Evolutionary conservation across 2,888 invertebrate species (phyloP), one percentile per base, ranked within the genome.

Genomic region (Hyles lineata): DNA sequence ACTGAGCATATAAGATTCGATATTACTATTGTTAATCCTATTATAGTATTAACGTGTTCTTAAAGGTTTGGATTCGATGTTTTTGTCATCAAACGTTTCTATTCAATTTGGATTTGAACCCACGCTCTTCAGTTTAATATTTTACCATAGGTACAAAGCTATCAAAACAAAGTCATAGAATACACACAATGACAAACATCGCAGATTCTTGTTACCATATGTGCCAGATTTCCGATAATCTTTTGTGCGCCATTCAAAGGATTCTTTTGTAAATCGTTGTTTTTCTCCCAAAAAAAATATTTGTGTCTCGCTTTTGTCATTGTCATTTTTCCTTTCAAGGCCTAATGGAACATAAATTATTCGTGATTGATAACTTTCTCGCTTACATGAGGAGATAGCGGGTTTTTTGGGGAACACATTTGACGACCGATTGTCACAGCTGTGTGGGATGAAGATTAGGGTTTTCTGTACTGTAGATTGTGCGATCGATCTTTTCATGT

Each of bases 341-440:
- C 72, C 72, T 80, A 82, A 82, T 81, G 82, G 82, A 79, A 80
- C 79, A 80, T 81, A 78, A 81, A 83, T 83, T 81, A 81, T 79
- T 74, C 35, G 74, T 83, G 85, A 83, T 84, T 82, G 83, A 85
- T 85, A 76, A 75, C 74, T 77, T 75, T 74, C 69, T 71, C 73
- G 32, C 32, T 32, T 72, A 72, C n/a, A 43, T 23, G 50, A 21
- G 43, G 23, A 23, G 23, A n/a, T 50, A 43, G 35, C 21, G 23
- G 50, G 43, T 23, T 67, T 67, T 67, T 67, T 43, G 21, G 43
- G 63, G 43, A 23, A 4, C 21, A 43, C 43, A 21, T 63, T 43
- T 55, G 17, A 55, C 19, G 43, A 43, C 43, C 43, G 11, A 43
- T 43, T 43, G 43, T 43, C 43, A 43, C 15, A 43, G 43, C 43